phyloP scores from a whole-genome alignment of 1,140 invertebrate species.

The Ooceraea biroi region DNA sequence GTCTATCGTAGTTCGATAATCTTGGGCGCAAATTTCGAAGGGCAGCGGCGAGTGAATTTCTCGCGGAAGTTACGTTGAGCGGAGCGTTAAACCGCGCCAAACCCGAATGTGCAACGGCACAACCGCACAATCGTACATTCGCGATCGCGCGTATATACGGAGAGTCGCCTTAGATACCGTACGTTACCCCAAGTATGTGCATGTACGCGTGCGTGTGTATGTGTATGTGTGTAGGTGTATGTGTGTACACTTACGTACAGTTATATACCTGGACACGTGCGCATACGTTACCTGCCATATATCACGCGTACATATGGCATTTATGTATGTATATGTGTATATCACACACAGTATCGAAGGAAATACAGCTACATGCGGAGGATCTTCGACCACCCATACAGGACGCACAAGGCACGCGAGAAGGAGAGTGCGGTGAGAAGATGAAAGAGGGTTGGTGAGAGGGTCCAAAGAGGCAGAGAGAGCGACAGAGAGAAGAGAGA shows the following conservation, averaged over 20 bases:
- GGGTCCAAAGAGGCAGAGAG: neutral
- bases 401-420: neutral
- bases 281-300: neutral
- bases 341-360: slow-evolving; percentile 49
- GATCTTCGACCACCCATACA: neutral
- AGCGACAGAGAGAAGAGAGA: neutral
- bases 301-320: neutral
- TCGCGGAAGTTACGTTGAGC: slow-evolving; percentile 38
- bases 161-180: neutral
- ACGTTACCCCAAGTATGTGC: slow-evolving; percentile 22
- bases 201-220: neutral
- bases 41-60: slow-evolving; percentile 40
- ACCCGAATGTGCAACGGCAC: neutral
- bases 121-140: neutral
- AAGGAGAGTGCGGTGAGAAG: slow-evolving; percentile 3
- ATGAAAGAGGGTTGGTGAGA: neutral
- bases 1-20: slow-evolving; percentile 61
- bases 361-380: slow-evolving; percentile 12
- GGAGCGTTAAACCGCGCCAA: slow-evolving; percentile 44
- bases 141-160: neutral
- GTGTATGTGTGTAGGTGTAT: too few relatives aligned
- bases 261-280: neutral
- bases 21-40: slow-evolving; percentile 47
- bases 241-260: neutral
- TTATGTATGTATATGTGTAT: neutral